Conservation (phyloP, 1,140 invertebrate species). For the Bombus vancouverensis region DNA sequence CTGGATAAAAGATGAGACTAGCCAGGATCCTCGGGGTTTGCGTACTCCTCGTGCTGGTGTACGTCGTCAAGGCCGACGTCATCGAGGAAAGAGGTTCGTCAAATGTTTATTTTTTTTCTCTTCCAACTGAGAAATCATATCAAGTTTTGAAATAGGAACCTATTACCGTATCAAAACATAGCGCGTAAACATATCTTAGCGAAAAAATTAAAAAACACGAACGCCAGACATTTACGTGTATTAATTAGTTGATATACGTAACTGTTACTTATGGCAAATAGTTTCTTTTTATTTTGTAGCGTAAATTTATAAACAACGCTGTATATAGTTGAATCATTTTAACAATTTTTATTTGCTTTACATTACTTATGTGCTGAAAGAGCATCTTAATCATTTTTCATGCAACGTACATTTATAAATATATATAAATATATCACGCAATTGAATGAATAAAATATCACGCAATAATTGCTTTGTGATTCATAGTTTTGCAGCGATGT, state of each 20-base stretch:
- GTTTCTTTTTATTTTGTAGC: no score
- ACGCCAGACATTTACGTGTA: background rate
- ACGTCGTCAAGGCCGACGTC: constrained; percentile 67
- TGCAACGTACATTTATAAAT: background rate
- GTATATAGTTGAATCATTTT: background rate
- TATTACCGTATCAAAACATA: background rate
- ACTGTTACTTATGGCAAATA: background rate
- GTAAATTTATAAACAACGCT: background rate
- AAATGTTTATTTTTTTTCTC: background rate
- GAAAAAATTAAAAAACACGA: no score
- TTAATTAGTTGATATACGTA: background rate
- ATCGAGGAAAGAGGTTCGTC: constrained; percentile 80
- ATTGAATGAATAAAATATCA: background rate
- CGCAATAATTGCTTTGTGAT: background rate
- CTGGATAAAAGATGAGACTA: constrained; percentile 73
- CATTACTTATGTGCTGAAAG: no score
- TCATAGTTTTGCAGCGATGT: no score
- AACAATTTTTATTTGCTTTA: background rate
- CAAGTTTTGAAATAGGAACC: background rate
- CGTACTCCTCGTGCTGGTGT: constrained; percentile 67
- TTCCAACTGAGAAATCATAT: background rate
- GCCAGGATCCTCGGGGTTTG: constrained; percentile 68
- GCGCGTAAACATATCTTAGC: background rate
- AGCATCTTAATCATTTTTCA: background rate
- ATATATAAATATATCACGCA: background rate